These are phyloP conservation scores for Oceanites oceanicus DNA, from an alignment of 2,113 vertebrate genomes.

Conservation along the genomic window DNA sequence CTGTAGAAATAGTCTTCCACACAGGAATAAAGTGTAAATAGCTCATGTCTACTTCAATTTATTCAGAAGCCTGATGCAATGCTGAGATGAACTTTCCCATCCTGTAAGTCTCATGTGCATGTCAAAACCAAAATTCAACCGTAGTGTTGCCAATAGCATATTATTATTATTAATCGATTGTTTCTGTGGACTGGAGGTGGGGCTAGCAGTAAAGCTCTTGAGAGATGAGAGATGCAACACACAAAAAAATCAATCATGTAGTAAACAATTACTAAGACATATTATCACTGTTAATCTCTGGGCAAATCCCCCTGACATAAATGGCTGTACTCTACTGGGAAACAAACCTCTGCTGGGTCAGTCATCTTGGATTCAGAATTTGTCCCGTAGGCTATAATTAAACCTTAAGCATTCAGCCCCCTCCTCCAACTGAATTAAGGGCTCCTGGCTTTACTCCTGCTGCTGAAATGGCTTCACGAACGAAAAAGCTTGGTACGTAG, in stretches of 20 bases:
- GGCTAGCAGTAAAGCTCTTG: conserved; percentile 17
- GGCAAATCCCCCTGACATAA: conserved; percentile 24
- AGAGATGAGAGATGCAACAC: conserved; percentile 7
- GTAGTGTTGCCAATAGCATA: rapidly evolving
- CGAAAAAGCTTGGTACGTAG: not conserved
- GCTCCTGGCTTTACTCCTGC: not conserved
- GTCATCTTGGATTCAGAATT: not conserved
- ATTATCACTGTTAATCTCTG: conserved; percentile 50
- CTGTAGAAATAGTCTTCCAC: conserved; percentile 22
- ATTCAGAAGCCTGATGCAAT: not conserved
- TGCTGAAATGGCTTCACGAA: not conserved
- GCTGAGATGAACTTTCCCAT: not conserved
- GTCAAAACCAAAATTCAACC: not conserved
- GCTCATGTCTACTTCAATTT: conserved; percentile 12
- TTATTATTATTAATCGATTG: not conserved
- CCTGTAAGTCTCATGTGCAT: not conserved
- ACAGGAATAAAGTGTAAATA: conserved; percentile 45
- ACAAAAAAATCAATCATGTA: conserved; percentile 28
- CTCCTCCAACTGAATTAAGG: not conserved
- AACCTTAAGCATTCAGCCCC: not conserved
- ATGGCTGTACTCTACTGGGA: conserved; percentile 6
- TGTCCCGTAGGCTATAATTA: conserved; percentile 3
- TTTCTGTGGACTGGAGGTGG: not conserved
- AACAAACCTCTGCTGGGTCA: conserved; percentile 6
- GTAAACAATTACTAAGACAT: conserved; percentile 47